A percentile compares a stretch with the other conserved stretches of the same genome.
phyloP scores from a whole-genome alignment of 2,888 invertebrate species.

The Bombylius major region DNA sequence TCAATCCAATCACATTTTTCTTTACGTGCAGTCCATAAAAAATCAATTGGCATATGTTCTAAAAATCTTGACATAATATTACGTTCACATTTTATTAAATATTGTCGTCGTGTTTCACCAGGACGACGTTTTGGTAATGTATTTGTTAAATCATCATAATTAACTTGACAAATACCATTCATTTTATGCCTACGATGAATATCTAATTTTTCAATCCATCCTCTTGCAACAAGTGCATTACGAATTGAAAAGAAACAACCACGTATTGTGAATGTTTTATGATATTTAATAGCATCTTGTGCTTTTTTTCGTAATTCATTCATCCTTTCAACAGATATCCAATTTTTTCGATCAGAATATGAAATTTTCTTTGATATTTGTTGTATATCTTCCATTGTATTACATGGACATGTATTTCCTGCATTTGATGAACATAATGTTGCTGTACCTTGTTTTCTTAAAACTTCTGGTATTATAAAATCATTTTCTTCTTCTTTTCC shows the following conservation, averaged over 20 bases:
- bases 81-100: slow-evolving; percentile 52
- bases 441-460: slow-evolving; percentile 12
- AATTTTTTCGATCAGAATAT: slow-evolving; percentile 29
- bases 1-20: slow-evolving; percentile 47
- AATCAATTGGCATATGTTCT: slow-evolving; percentile 67
- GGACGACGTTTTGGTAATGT: slow-evolving; percentile 30
- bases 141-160: slow-evolving; percentile 27
- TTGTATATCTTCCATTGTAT: slow-evolving; percentile 11
- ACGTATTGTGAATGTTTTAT: slow-evolving; percentile 54
- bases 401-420: slow-evolving; percentile 13
- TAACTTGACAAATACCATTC: slow-evolving; percentile 24
- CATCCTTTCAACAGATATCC: slow-evolving; percentile 53
- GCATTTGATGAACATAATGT: slow-evolving; percentile 10
- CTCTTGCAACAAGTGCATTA: slow-evolving; percentile 52
- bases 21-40: slow-evolving; percentile 79
- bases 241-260: slow-evolving; percentile 61
- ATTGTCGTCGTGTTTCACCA: slow-evolving; percentile 39
- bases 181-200: slow-evolving; percentile 28
- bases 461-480: slow-evolving; percentile 11
- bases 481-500: background rate
- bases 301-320: slow-evolving; percentile 50
- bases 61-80: slow-evolving; percentile 63
- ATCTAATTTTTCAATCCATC: slow-evolving; percentile 47
- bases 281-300: slow-evolving; percentile 50
- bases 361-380: slow-evolving; percentile 10